phyloP scores from a whole-genome alignment of 2,888 invertebrate species.

The Habrosyne pyritoides region DNA sequence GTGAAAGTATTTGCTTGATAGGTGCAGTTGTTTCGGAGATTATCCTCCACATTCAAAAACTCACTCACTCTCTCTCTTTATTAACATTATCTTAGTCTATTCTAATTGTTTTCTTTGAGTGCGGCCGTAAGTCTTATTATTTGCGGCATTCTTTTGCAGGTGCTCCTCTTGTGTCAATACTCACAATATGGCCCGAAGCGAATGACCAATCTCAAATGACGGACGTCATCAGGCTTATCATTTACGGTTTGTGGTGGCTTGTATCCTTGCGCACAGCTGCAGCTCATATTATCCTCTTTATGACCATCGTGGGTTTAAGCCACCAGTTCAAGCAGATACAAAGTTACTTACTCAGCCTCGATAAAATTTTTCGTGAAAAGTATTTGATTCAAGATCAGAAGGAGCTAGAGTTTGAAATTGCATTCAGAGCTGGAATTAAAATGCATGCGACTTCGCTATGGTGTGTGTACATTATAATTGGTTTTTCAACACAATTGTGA shows the following conservation, averaged over 20 bases:
- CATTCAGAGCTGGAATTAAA: conserved; percentile 50
- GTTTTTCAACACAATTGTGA: too few relatives aligned
- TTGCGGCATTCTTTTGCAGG: conserved; percentile 37
- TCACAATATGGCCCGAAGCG: conserved; percentile 48
- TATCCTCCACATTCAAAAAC: too few relatives aligned
- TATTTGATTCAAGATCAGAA: conserved; percentile 39
- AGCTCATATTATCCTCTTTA: conserved; percentile 17
- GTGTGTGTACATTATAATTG: too few relatives aligned
- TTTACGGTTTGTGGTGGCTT: conserved; percentile 42
- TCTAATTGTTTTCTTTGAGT: too few relatives aligned
- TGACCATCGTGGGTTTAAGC: conserved; percentile 39
- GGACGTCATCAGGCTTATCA: conserved; percentile 22
- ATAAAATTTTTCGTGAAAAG: conserved; percentile 39
- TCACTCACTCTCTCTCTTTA: too few relatives aligned
- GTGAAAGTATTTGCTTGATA: too few relatives aligned
- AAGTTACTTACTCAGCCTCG: conserved; percentile 52
- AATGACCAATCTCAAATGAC: conserved; percentile 38
- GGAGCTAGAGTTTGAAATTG: conserved; percentile 46
- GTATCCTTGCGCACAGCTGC: conserved; percentile 32
- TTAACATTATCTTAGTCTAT: too few relatives aligned
- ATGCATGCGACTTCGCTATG: too few relatives aligned
- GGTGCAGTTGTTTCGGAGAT: too few relatives aligned
- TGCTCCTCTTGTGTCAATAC: conserved; percentile 40
- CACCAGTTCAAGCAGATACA: conserved; percentile 54
- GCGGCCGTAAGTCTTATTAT: too few relatives aligned